phyloP scores from a whole-genome alignment of 1,140 invertebrate species.

The Neodiprion lecontei region DNA sequence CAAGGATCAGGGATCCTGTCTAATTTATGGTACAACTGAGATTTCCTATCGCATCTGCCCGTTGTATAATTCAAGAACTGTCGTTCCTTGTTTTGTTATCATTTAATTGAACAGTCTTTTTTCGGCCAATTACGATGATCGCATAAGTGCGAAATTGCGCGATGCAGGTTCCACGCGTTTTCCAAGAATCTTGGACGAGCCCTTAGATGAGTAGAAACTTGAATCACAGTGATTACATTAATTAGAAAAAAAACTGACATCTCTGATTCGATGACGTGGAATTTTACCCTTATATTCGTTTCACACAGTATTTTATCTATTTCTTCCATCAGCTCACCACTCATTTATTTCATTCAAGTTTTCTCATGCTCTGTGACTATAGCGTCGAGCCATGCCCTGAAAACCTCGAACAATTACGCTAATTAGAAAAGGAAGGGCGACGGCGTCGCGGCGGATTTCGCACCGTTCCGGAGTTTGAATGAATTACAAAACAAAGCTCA shows the following conservation, averaged over 20 bases:
- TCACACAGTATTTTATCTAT: conserved; percentile 17
- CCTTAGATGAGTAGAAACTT: too few species aligned
- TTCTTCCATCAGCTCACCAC: conserved; percentile 17
- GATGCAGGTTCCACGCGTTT: too few species aligned
- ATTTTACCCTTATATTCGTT: conserved; percentile 20
- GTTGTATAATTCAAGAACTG: background rate
- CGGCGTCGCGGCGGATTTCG: conserved; percentile 13
- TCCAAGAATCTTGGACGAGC: too few species aligned
- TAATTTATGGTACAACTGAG: background rate
- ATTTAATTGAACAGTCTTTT: background rate
- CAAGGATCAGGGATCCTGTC: background rate
- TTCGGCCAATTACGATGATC: background rate
- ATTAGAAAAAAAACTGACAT: too few species aligned
- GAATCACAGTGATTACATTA: too few species aligned
- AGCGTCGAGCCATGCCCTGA: conserved; percentile 6
- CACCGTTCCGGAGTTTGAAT: conserved; percentile 31
- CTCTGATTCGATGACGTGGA: too few species aligned
- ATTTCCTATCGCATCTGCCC: background rate
- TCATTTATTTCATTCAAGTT: background rate
- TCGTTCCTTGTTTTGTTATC: conserved; percentile 5
- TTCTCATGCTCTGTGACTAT: background rate
- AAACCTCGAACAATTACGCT: conserved; percentile 40
- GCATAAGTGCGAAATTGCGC: background rate
- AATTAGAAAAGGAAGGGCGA: conserved; percentile 31
- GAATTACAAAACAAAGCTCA: conserved; percentile 31